Conservation (phyloP, 2,113 vertebrate species). For the Proteles cristata region DNA sequence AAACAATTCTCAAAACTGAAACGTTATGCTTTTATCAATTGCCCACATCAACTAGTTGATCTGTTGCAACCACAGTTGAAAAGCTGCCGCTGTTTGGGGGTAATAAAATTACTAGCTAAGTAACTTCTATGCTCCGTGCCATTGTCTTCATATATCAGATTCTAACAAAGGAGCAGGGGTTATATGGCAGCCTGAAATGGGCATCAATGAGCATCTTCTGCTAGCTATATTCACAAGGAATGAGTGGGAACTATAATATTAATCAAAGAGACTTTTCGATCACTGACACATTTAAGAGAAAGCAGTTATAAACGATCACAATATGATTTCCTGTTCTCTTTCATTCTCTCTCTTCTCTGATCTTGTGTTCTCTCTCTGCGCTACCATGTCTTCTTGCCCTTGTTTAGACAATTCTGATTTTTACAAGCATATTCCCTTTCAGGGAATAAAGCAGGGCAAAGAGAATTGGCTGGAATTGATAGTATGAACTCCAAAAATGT, state of each 20-base stretch:
- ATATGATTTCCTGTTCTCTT: neutral
- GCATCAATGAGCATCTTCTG: neutral
- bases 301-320: neutral
- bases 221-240: neutral
- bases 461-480: conserved; percentile 28
- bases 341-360: neutral
- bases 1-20: neutral
- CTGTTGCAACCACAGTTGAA: neutral
- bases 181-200: neutral
- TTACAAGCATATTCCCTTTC: neutral
- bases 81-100: neutral
- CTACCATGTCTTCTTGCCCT: neutral
- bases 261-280: neutral
- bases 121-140: neutral
- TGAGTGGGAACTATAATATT: conserved; percentile 21
- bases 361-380: neutral
- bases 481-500: neutral
- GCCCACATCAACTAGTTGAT: neutral
- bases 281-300: conserved; percentile 39
- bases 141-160: neutral
- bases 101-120: neutral
- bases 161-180: neutral
- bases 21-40: neutral
- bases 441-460: neutral
- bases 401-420: conserved; percentile 1